phyloP scores from a whole-genome alignment of 2,113 vertebrate species.

The Ceuthmochares aereus region DNA sequence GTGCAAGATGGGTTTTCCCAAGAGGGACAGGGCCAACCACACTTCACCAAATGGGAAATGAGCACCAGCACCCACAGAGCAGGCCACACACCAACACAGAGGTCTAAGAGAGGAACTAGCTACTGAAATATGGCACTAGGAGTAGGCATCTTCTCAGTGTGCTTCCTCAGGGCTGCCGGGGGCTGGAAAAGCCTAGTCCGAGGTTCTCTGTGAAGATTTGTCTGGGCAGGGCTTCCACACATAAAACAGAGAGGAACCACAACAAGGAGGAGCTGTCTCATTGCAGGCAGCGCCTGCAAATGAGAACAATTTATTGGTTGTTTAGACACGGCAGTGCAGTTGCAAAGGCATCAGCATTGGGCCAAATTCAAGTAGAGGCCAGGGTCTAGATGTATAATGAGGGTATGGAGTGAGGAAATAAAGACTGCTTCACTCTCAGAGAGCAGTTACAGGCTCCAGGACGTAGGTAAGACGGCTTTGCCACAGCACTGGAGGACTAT shows the following conservation, averaged over 20 bases:
- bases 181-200: neutral
- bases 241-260: neutral
- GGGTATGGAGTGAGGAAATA: neutral
- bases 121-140: neutral
- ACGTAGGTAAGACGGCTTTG: neutral
- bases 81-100: neutral
- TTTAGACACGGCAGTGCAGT: neutral
- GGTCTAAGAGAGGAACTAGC: neutral
- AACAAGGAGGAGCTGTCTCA: rapidly evolving
- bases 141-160: neutral
- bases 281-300: neutral
- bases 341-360: rapidly evolving
- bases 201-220: neutral
- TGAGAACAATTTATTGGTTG: slow-evolving; percentile 13
- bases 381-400: neutral
- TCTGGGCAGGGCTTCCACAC: neutral
- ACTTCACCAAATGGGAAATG: neutral
- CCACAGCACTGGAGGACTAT: neutral
- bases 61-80: neutral
- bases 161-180: neutral
- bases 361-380: neutral
- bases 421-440: neutral
- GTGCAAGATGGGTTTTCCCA: neutral
- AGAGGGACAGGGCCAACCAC: neutral
- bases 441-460: neutral